Percentiles rank a stretch among this genome's conserved stretches.
Evolutionary conservation across 2,797 vertebrate species (phyloP).

Genomic region (Rhinella marina): DNA sequence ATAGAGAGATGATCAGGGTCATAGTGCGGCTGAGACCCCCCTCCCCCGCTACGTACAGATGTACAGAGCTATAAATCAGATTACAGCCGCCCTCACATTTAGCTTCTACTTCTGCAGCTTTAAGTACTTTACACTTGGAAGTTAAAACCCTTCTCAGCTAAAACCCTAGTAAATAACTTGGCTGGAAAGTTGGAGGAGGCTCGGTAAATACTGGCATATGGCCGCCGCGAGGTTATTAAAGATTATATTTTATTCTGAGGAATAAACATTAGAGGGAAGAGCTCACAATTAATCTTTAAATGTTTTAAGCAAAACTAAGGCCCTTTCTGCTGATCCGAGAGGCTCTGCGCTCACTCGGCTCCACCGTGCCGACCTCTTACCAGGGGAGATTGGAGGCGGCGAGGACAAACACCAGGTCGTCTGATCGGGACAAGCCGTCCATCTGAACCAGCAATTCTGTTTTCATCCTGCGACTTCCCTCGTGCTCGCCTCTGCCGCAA

Average conservation of each 20-base stretch:
- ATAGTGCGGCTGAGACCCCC: neutral
- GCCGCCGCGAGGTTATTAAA: conserved; percentile 63
- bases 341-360: neutral
- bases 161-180: conserved; percentile 73
- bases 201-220: conserved; percentile 72
- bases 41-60: conserved; percentile 13
- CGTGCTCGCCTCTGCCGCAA: conserved; percentile 85
- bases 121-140: conserved; percentile 72
- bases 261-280: conserved; percentile 65
- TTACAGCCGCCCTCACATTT: conserved; percentile 67
- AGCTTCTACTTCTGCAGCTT: conserved; percentile 66
- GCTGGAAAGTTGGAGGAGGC: conserved; percentile 65
- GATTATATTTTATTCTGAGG: conserved; percentile 63
- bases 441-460: conserved; percentile 95
- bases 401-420: conserved; percentile 38
- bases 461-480: conserved; percentile 94
- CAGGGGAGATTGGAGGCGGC: conserved; percentile 11
- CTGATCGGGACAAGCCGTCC: conserved; percentile 87
- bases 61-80: conserved; percentile 66
- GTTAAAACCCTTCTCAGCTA: conserved; percentile 71
- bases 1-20: conserved; percentile 18
- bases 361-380: neutral
- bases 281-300: conserved; percentile 73
- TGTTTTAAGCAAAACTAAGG: conserved; percentile 70
- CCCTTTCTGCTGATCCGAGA: conserved; percentile 58